phyloP scores from a whole-genome alignment of 2,888 invertebrate species.

The Dione vanillae region DNA sequence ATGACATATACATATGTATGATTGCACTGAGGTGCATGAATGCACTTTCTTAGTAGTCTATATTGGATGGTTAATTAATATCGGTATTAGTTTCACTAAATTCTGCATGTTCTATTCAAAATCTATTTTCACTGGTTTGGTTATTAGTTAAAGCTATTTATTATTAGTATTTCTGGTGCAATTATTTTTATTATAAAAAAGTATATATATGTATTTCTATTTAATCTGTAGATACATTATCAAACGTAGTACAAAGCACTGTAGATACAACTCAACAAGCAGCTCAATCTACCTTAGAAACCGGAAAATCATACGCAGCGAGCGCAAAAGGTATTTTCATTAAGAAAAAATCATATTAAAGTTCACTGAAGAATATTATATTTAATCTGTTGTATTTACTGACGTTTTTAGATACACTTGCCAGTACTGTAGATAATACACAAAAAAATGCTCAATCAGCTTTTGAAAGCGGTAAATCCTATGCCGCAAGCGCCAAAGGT shows the following conservation, averaged over 20 bases:
- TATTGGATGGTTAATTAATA: conserved; percentile 7
- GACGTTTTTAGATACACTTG: conserved; percentile 61
- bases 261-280: conserved; percentile 57
- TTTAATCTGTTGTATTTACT: conserved; percentile 1
- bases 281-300: conserved; percentile 57
- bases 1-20: conserved; percentile 3
- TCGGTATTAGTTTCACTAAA: conserved; percentile 14
- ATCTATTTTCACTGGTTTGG: conserved; percentile 8
- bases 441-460: conserved; percentile 60
- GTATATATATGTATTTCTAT: conserved; percentile 17
- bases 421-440: conserved; percentile 60
- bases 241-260: conserved; percentile 45
- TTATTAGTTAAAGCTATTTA: background rate
- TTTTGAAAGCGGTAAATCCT: conserved; percentile 42
- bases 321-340: conserved; percentile 41
- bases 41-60: conserved; percentile 20
- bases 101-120: conserved; percentile 21
- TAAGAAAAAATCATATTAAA: background rate
- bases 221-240: conserved; percentile 53
- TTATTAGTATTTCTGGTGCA: background rate
- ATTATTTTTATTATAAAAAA: background rate
- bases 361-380: background rate
- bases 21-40: background rate
- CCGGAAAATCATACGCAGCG: conserved; percentile 47
- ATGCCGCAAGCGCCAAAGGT: conserved; percentile 39